phyloP scores from a whole-genome alignment of 1,140 invertebrate genomes.

The Laupala kohalensis region DNA sequence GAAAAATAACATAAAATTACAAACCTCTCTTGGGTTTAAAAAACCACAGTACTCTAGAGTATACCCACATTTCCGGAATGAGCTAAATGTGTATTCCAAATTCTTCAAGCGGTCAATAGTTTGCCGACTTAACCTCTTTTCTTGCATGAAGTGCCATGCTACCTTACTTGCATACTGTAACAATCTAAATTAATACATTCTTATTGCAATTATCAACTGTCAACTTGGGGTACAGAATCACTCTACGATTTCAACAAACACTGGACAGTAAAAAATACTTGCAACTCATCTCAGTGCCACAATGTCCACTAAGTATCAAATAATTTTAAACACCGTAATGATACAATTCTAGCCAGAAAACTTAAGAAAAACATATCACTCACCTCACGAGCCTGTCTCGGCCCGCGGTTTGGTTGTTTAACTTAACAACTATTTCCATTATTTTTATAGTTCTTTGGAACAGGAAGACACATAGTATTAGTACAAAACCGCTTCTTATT shows the following conservation, averaged over 20 bases:
- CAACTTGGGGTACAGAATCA: constrained; percentile 7
- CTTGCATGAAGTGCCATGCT: constrained; percentile 47
- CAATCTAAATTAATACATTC: constrained; percentile 33
- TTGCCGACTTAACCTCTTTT: constrained; percentile 31
- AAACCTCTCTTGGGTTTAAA: neutral
- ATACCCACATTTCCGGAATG: constrained; percentile 52
- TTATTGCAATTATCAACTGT: neutral
- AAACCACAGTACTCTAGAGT: too few relatives aligned
- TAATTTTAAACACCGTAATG: neutral
- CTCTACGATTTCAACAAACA: constrained; percentile 4
- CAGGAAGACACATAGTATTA: neutral
- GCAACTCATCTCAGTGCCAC: neutral
- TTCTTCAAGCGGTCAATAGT: constrained; percentile 47
- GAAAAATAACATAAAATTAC: constrained; percentile 12
- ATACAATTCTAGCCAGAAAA: neutral
- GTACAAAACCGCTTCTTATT: neutral
- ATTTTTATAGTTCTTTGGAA: constrained; percentile 18
- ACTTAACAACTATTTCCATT: constrained; percentile 42
- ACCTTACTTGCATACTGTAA: constrained; percentile 53
- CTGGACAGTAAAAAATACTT: neutral
- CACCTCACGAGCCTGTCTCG: constrained; percentile 48
- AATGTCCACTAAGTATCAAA: neutral
- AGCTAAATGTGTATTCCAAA: constrained; percentile 53
- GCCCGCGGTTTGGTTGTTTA: constrained; percentile 45
- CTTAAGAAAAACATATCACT: constrained; percentile 13